Percentiles rank a stretch among this genome's conserved stretches.
Evolutionary conservation across 2,797 vertebrate species (phyloP).

Genomic region (Miichthys miiuy): DNA sequence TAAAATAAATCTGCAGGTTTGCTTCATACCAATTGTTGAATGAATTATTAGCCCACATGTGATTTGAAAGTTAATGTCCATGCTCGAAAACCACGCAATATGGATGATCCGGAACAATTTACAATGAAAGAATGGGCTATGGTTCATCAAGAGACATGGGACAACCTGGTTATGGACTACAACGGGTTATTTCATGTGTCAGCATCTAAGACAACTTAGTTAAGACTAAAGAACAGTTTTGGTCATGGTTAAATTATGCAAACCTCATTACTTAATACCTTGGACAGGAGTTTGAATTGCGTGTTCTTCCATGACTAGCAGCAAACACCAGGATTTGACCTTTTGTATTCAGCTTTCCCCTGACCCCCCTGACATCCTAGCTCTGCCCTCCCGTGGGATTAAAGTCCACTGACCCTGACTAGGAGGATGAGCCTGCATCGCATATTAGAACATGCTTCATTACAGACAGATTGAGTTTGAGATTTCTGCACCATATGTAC

Average conservation of each 20-base stretch:
- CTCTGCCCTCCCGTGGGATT: constrained; percentile 64
- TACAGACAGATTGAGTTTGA: constrained; percentile 71
- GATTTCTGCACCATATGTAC: constrained; percentile 54
- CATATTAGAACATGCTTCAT: constrained; percentile 74
- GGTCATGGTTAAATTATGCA: background rate
- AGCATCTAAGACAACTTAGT: too few species aligned
- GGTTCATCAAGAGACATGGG: too few species aligned
- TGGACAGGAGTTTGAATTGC: background rate
- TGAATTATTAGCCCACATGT: too few species aligned
- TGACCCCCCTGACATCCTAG: constrained; percentile 38
- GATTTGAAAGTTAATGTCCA: too few species aligned
- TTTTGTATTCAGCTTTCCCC: constrained; percentile 48
- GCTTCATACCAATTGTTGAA: too few species aligned
- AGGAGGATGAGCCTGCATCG: constrained; percentile 53
- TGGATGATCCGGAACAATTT: too few species aligned
- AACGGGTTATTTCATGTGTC: too few species aligned
- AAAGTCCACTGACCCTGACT: constrained; percentile 56
- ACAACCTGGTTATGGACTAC: too few species aligned
- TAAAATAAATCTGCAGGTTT: too few species aligned
- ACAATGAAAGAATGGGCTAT: too few species aligned
- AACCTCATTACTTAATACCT: background rate
- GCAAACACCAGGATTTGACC: constrained; percentile 43
- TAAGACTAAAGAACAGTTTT: background rate
- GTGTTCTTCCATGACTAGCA: background rate
- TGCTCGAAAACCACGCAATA: too few species aligned